A percentile compares a stretch with the other conserved stretches of the same genome.
phyloP scores from a whole-genome alignment of 2,797 vertebrate species.

The Melopsittacus undulatus region DNA sequence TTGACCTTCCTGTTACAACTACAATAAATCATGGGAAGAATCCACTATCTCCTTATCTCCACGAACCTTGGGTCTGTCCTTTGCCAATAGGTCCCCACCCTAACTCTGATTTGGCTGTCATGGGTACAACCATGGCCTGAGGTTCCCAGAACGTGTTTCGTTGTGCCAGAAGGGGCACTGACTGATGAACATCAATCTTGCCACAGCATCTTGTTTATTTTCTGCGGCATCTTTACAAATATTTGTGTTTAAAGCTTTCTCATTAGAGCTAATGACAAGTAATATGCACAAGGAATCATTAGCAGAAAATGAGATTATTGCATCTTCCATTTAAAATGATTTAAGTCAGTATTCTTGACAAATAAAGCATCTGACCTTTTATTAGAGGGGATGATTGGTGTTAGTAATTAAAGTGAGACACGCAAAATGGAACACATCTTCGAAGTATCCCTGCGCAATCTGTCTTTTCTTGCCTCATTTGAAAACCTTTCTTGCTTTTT shows the following conservation, averaged over 20 bases:
- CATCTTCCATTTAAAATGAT: not conserved
- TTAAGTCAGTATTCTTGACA: not conserved
- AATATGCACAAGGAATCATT: not conserved
- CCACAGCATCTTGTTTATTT: not conserved
- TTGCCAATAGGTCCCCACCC: accelerated
- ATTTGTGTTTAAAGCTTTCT: not conserved
- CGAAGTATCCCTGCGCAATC: not conserved
- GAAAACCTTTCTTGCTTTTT: not conserved
- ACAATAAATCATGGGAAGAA: accelerated
- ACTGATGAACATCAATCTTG: not conserved
- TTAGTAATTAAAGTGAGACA: slow-evolving; percentile 23
- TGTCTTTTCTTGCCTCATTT: not conserved
- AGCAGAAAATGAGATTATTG: slow-evolving; percentile 37
- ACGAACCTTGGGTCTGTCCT: not conserved
- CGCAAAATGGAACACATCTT: not conserved
- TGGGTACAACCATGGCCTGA: not conserved
- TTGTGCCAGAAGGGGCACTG: not conserved
- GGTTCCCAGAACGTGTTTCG: not conserved
- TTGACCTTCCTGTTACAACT: not conserved
- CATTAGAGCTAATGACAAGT: not conserved
- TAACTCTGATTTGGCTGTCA: not conserved
- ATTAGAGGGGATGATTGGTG: slow-evolving; percentile 26
- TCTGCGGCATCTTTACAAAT: not conserved
- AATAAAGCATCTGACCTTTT: slow-evolving; percentile 41
- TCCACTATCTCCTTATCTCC: not conserved